Evolutionary conservation across 1,140 invertebrate genomes (phyloP).

Genomic region (Drosophila ambigua): DNA sequence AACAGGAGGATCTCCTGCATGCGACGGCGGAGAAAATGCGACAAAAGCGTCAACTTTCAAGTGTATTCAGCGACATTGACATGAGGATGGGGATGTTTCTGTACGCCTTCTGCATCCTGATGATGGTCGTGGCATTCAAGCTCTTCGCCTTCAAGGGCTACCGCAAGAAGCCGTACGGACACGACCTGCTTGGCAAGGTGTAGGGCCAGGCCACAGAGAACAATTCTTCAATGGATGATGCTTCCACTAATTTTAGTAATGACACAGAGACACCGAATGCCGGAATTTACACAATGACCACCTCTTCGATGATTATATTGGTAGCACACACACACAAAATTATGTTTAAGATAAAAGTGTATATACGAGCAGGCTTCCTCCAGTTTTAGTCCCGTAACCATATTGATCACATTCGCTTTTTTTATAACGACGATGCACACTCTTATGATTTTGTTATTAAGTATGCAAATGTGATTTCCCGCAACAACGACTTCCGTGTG

Average conservation of each 20-base stretch:
- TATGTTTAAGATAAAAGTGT: slow-evolving; percentile 68
- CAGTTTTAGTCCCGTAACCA: slow-evolving; percentile 59
- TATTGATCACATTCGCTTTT: slow-evolving; percentile 52
- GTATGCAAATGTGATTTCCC: slow-evolving; percentile 31
- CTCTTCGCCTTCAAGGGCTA: slow-evolving; percentile 89
- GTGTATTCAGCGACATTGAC: slow-evolving; percentile 88
- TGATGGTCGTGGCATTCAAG: slow-evolving; percentile 90
- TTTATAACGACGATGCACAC: slow-evolving; percentile 53
- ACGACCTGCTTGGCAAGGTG: slow-evolving; percentile 87
- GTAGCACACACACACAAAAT: slow-evolving; percentile 32
- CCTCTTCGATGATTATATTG: slow-evolving; percentile 40
- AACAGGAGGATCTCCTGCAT: slow-evolving; percentile 57
- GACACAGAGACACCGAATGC: slow-evolving; percentile 43
- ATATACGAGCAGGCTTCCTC: slow-evolving; percentile 54
- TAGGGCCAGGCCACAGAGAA: slow-evolving; percentile 62
- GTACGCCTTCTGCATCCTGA: slow-evolving; percentile 88
- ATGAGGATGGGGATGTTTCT: slow-evolving; percentile 90
- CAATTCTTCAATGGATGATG: not conserved
- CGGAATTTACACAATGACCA: slow-evolving; percentile 32
- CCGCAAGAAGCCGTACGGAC: slow-evolving; percentile 88
- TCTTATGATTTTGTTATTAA: slow-evolving; percentile 17
- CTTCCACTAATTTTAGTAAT: slow-evolving; percentile 40
- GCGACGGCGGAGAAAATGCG: slow-evolving; percentile 68
- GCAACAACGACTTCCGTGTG: slow-evolving; percentile 7
- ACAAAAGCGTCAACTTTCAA: slow-evolving; percentile 83